These are phyloP conservation scores for Sesamia inferens DNA, from an alignment of 2,888 invertebrate species.

Conservation along the genomic window DNA sequence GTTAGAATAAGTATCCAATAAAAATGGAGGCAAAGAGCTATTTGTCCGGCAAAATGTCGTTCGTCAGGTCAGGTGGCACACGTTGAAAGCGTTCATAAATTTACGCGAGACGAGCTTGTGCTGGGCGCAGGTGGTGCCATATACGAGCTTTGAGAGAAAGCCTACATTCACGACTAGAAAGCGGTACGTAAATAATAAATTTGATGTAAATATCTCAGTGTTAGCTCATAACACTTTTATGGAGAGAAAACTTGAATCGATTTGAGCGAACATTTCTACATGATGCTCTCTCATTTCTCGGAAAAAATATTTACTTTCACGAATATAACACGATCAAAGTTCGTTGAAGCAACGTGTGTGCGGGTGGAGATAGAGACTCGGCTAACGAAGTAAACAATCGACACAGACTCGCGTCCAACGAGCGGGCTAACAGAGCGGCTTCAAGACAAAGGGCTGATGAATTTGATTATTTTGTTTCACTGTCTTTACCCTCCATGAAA, in stretches of 20 bases:
- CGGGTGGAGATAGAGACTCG: slow-evolving; percentile 78
- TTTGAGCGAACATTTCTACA: slow-evolving; percentile 39
- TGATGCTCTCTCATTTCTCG: slow-evolving; percentile 35
- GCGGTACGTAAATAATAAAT: slow-evolving; percentile 67
- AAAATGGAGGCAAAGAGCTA: slow-evolving; percentile 82
- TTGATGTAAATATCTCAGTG: slow-evolving; percentile 55
- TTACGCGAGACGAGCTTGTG: slow-evolving; percentile 81
- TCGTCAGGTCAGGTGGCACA: slow-evolving; percentile 88
- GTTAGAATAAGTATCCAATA: slow-evolving; percentile 79
- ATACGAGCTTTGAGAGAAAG: slow-evolving; percentile 72
- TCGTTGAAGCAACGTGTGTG: slow-evolving; percentile 76
- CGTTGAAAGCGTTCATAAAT: slow-evolving; percentile 89
- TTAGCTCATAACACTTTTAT: slow-evolving; percentile 37
- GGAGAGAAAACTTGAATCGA: slow-evolving; percentile 36
- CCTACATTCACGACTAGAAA: slow-evolving; percentile 75
- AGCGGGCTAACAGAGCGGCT: slow-evolving; percentile 75
- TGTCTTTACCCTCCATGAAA: slow-evolving; percentile 72
- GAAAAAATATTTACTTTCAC: slow-evolving; percentile 69
- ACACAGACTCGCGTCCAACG: slow-evolving; percentile 81
- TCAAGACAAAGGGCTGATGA: slow-evolving; percentile 84
- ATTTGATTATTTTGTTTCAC: slow-evolving; percentile 83
- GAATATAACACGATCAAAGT: slow-evolving; percentile 77
- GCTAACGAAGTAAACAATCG: slow-evolving; percentile 89
- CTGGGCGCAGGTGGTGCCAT: slow-evolving; percentile 84
- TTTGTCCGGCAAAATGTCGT: slow-evolving; percentile 85